Percentiles rank a stretch among this genome's conserved stretches.
Evolutionary conservation across 35 echinoderm and acorn worm species (phyloP).

Genomic region (Lytechinus pictus): DNA sequence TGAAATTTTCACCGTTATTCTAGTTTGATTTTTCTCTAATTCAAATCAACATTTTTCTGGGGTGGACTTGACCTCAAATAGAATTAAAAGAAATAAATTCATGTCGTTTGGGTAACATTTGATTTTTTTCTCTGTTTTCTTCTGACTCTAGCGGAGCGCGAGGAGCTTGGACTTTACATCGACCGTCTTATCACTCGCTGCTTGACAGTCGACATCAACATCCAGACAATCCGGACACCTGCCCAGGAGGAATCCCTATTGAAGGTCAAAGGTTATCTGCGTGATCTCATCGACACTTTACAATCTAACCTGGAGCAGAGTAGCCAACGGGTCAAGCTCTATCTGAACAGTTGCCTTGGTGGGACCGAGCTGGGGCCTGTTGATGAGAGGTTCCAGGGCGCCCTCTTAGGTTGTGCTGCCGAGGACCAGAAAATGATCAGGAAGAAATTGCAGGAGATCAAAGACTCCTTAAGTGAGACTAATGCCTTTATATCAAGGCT

Average conservation of each 20-base stretch:
- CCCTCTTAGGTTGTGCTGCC: slow-evolving; percentile 80
- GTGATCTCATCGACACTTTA: slow-evolving; percentile 52
- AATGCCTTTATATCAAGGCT: background rate
- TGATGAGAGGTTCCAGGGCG: slow-evolving; percentile 75
- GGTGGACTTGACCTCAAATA: no score
- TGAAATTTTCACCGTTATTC: no score
- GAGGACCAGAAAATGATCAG: slow-evolving; percentile 88
- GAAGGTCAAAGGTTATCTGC: slow-evolving; percentile 55
- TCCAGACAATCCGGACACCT: slow-evolving; percentile 65
- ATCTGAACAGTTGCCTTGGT: slow-evolving; percentile 81
- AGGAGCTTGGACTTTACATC: slow-evolving; percentile 76
- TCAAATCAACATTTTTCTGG: no score
- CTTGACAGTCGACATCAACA: slow-evolving; percentile 69
- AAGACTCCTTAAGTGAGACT: slow-evolving; percentile 34
- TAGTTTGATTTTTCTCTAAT: no score
- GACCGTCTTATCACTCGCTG: slow-evolving; percentile 77
- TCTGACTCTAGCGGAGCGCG: slow-evolving; percentile 68
- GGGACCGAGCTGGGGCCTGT: slow-evolving; percentile 64
- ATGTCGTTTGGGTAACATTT: no score
- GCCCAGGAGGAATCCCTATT: slow-evolving; percentile 71
- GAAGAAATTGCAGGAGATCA: slow-evolving; percentile 66
- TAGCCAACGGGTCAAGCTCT: slow-evolving; percentile 40
- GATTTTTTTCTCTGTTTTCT: background rate
- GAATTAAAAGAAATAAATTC: no score
- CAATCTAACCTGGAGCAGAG: slow-evolving; percentile 48